A percentile compares a stretch with the other conserved stretches of the same genome.
Conservation (phyloP, 2,113 vertebrate genomes). For the Chitala chitala region DNA sequence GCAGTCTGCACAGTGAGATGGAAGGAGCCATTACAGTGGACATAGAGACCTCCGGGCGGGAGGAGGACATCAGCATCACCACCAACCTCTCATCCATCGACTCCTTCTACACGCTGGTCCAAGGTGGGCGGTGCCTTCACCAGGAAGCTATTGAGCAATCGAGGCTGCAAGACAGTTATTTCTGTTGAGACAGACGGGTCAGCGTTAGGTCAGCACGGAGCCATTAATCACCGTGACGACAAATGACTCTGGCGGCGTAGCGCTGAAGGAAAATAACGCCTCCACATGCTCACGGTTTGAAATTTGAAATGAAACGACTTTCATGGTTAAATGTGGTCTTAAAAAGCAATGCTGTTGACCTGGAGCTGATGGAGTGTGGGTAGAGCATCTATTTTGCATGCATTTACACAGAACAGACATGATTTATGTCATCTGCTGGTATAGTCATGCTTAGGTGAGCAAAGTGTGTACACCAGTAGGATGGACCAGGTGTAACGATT, state of each 20-base stretch:
- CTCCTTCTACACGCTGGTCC: slow-evolving; percentile 89
- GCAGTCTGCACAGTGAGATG: slow-evolving; percentile 86
- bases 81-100: slow-evolving; percentile 87
- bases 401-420: background rate
- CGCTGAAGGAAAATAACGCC: slow-evolving; percentile 50
- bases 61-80: slow-evolving; percentile 90
- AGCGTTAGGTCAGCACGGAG: slow-evolving; percentile 53
- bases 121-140: slow-evolving; percentile 66
- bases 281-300: slow-evolving; percentile 27
- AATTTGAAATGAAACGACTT: slow-evolving; percentile 7
- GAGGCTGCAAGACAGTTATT: slow-evolving; percentile 22
- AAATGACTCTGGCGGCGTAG: slow-evolving; percentile 33
- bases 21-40: slow-evolving; percentile 84
- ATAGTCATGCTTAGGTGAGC: background rate
- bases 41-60: slow-evolving; percentile 82
- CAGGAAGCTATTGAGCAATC: slow-evolving; percentile 19
- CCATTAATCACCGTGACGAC: slow-evolving; percentile 46
- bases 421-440: background rate
- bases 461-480: background rate
- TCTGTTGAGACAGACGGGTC: slow-evolving; percentile 44
- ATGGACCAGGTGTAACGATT: background rate
- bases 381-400: background rate
- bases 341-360: background rate
- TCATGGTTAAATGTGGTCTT: background rate
- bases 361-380: background rate